These are phyloP conservation scores for Celastrina argiolus DNA, from an alignment of 2,888 invertebrate species.

Conservation along the genomic window DNA sequence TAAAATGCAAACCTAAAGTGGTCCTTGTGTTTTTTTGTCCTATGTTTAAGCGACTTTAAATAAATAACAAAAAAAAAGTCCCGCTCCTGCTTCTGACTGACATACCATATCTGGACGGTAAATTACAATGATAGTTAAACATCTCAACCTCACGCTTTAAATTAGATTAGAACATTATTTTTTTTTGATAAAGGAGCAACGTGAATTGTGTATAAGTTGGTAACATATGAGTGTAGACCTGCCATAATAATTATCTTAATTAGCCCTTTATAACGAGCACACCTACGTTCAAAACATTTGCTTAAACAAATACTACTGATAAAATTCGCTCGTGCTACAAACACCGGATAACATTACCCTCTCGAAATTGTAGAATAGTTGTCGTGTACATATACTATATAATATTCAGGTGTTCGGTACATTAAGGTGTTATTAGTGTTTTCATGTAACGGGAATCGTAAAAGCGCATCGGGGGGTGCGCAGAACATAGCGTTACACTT, in stretches of 20 bases:
- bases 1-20: no score
- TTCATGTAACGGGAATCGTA: conserved; percentile 32
- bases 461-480: conserved; percentile 66
- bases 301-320: conserved; percentile 54
- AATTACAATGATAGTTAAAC: no score
- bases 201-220: background rate
- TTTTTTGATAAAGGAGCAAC: background rate
- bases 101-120: no score
- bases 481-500: conserved; percentile 55
- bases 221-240: conserved; percentile 3
- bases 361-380: conserved; percentile 19
- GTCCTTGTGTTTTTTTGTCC: no score
- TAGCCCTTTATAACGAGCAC: conserved; percentile 31
- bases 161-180: no score
- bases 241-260: conserved; percentile 27
- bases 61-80: no score
- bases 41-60: no score
- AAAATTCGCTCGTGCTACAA: conserved; percentile 58
- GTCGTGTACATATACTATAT: conserved; percentile 12
- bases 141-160: no score
- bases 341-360: conserved; percentile 50
- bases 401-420: conserved; percentile 9
- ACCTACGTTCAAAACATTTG: conserved; percentile 58
- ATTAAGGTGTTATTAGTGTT: conserved; percentile 24
- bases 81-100: no score